These are phyloP conservation scores for Rhabdornis inornatus DNA, from an alignment of 2,113 vertebrate genomes.

Conservation along the genomic window DNA sequence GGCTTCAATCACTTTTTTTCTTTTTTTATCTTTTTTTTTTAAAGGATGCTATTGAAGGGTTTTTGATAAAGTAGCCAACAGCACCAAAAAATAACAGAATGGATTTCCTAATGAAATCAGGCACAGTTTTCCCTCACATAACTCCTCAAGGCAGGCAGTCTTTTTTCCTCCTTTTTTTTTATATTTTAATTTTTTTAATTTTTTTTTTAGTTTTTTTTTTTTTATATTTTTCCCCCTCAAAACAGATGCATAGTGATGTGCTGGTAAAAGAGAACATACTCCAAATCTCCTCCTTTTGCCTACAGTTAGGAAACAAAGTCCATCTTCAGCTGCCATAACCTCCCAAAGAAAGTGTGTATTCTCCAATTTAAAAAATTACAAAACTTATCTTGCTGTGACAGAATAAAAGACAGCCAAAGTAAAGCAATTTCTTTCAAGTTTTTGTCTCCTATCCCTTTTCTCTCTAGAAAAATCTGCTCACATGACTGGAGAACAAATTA, in stretches of 20 bases:
- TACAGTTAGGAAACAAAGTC: slow-evolving; percentile 72
- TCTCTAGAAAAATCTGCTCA: slow-evolving; percentile 80
- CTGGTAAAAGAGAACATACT: slow-evolving; percentile 79
- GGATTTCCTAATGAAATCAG: slow-evolving; percentile 94
- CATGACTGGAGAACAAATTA: slow-evolving; percentile 79
- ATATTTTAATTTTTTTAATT: background rate
- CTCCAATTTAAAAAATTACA: slow-evolving; percentile 77
- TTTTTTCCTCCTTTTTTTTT: slow-evolving; percentile 33
- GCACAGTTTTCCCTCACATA: slow-evolving; percentile 87
- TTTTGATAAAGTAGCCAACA: slow-evolving; percentile 96
- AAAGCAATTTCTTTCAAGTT: slow-evolving; percentile 93
- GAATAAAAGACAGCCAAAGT: slow-evolving; percentile 82
- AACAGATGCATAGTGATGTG: slow-evolving; percentile 85
- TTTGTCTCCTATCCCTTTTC: slow-evolving; percentile 81
- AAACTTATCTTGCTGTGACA: slow-evolving; percentile 77
- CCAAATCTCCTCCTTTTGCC: slow-evolving; percentile 69
- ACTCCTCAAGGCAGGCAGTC: slow-evolving; percentile 82
- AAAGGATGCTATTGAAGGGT: slow-evolving; percentile 83
- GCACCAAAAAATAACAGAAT: slow-evolving; percentile 94
- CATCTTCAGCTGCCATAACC: slow-evolving; percentile 78
- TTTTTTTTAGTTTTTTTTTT: background rate
- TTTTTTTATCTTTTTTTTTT: slow-evolving; percentile 6
- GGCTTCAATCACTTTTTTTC: slow-evolving; percentile 74
- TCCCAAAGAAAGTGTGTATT: slow-evolving; percentile 70
- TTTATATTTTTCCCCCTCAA: slow-evolving; percentile 21